These are phyloP conservation scores for Epistrophe eligans DNA, from an alignment of 2,888 invertebrate genomes.

Conservation along the genomic window DNA sequence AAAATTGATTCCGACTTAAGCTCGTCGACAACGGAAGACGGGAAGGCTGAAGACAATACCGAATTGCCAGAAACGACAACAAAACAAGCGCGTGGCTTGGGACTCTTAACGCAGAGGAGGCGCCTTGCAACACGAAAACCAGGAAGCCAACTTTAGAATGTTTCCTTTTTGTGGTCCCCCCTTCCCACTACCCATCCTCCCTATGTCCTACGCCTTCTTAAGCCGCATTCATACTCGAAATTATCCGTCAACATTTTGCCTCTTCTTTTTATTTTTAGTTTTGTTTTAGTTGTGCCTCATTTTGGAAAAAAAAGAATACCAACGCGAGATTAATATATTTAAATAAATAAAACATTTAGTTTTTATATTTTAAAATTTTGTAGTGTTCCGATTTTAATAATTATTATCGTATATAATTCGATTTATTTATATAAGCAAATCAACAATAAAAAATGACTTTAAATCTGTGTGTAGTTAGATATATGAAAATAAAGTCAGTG, in stretches of 20 bases:
- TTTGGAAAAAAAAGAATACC: constrained; percentile 6
- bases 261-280: constrained; percentile 22
- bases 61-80: constrained; percentile 84
- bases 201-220: constrained; percentile 12
- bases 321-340: constrained; percentile 3
- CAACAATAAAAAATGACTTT: background rate
- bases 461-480: constrained; percentile 15
- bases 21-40: constrained; percentile 81
- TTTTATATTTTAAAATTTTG: constrained; percentile 1
- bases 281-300: constrained; percentile 14
- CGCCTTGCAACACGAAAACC: constrained; percentile 87
- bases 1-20: constrained; percentile 78
- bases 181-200: background rate
- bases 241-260: constrained; percentile 23
- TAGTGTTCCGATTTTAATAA: constrained; percentile 1
- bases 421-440: constrained; percentile 7
- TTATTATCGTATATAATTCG: background rate
- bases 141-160: constrained; percentile 84
- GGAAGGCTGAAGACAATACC: constrained; percentile 84
- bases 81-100: constrained; percentile 87
- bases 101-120: constrained; percentile 89
- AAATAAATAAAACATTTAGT: background rate
- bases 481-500: constrained; percentile 58
- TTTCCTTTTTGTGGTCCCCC: background rate
- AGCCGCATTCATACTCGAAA: constrained; percentile 15